Evolutionary conservation across 2,113 vertebrate genomes (phyloP).

Genomic region (Phaethon lepturus): DNA sequence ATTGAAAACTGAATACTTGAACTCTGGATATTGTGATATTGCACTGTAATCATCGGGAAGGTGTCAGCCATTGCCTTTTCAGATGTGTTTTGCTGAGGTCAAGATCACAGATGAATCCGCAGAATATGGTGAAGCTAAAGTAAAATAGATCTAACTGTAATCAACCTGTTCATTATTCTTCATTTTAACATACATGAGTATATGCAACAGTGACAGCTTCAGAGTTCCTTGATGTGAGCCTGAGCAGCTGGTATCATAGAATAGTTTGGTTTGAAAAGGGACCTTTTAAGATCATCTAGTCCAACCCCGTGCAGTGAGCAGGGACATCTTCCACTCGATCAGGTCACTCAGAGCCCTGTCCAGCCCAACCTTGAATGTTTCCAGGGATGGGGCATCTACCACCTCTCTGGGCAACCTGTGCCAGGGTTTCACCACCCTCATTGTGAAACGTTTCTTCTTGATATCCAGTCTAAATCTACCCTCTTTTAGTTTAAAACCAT

Average conservation of each 20-base stretch:
- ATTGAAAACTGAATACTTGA: background rate
- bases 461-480: background rate
- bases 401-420: background rate
- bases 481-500: background rate
- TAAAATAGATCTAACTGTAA: background rate
- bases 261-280: background rate
- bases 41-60: background rate
- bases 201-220: background rate
- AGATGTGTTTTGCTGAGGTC: background rate
- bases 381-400: background rate
- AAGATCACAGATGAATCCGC: background rate
- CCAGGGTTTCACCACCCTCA: background rate
- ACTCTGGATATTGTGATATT: background rate
- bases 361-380: background rate
- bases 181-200: background rate
- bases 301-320: background rate
- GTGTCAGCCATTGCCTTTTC: background rate
- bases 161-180: background rate
- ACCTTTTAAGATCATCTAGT: background rate
- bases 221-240: background rate
- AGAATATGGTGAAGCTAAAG: background rate
- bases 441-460: background rate
- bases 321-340: background rate
- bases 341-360: too few species aligned
- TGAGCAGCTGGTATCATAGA: background rate